Evolutionary conservation across 2,113 vertebrate species (phyloP).

Genomic region (Salminus brasiliensis): DNA sequence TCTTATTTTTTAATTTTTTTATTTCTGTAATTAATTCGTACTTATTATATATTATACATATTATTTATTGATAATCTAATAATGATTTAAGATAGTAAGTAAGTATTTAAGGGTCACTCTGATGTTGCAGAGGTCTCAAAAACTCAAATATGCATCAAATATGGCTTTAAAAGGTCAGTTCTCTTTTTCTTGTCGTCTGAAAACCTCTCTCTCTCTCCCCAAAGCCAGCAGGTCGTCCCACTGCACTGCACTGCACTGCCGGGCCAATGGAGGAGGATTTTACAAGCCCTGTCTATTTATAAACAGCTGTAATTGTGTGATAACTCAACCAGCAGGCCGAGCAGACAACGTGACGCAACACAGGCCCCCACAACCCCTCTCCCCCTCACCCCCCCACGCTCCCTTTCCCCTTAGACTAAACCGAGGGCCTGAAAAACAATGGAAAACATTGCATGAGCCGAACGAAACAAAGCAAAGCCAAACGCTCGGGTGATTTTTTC

Average conservation of each 20-base stretch:
- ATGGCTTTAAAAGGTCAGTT: too few relatives aligned
- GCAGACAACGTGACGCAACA: slow-evolving; percentile 49
- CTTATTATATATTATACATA: too few relatives aligned
- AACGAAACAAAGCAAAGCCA: slow-evolving; percentile 43
- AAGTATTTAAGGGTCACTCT: too few relatives aligned
- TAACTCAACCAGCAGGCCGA: slow-evolving; percentile 48
- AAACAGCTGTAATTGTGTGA: slow-evolving; percentile 66
- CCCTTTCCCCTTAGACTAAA: background rate
- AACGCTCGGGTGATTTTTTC: slow-evolving; percentile 49
- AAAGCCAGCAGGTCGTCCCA: slow-evolving; percentile 4
- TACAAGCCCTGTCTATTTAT: slow-evolving; percentile 58
- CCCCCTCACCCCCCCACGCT: background rate
- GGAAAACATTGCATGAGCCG: slow-evolving; percentile 62
- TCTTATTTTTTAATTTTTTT: too few relatives aligned
- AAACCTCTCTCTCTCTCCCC: slow-evolving; percentile 6
- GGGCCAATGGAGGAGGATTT: slow-evolving; percentile 33
- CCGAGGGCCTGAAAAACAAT: slow-evolving; percentile 45
- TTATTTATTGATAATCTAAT: too few relatives aligned
- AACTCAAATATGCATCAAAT: too few relatives aligned
- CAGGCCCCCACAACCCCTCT: slow-evolving; percentile 3
- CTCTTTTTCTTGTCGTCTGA: too few relatives aligned
- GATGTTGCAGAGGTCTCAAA: too few relatives aligned
- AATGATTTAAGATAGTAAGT: too few relatives aligned
- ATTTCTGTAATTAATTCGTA: too few relatives aligned
- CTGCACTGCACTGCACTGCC: slow-evolving; percentile 2